These are phyloP conservation scores for Pelobates fuscus DNA, from an alignment of 2,113 vertebrate genomes.

Conservation along the genomic window DNA sequence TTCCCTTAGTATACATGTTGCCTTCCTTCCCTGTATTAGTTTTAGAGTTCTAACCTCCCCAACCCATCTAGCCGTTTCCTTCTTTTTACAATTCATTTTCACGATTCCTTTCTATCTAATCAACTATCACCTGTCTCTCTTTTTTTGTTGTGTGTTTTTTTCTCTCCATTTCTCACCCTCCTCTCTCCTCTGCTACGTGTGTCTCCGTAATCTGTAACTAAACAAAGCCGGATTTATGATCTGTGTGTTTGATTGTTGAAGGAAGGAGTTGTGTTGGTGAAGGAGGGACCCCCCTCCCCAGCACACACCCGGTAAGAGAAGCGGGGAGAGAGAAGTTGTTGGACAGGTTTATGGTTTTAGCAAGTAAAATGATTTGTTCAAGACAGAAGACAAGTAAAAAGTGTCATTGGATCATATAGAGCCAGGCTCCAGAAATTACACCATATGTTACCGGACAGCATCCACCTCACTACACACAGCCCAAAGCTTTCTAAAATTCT, in stretches of 20 bases:
- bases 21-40: too few species aligned
- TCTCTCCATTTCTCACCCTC: slow-evolving; percentile 7
- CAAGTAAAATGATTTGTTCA: slow-evolving; percentile 21
- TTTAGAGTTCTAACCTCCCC: too few species aligned
- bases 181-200: slow-evolving; percentile 34
- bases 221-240: slow-evolving; percentile 45
- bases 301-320: not conserved
- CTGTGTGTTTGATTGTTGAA: slow-evolving; percentile 38
- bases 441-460: slow-evolving; percentile 40
- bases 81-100: not conserved
- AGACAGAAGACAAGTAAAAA: slow-evolving; percentile 26
- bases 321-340: slow-evolving; percentile 31
- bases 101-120: not conserved
- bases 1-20: too few species aligned
- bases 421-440: not conserved
- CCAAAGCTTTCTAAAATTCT: not conserved
- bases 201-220: slow-evolving; percentile 44
- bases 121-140: not conserved
- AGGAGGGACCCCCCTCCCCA: slow-evolving; percentile 26
- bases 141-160: too few species aligned
- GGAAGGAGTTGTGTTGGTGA: slow-evolving; percentile 37
- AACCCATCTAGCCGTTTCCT: not conserved
- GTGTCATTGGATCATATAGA: not conserved
- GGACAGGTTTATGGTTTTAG: slow-evolving; percentile 39
- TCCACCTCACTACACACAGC: not conserved